These are phyloP conservation scores for Meandrusa payeni DNA, from an alignment of 2,888 invertebrate species.

Conservation along the genomic window DNA sequence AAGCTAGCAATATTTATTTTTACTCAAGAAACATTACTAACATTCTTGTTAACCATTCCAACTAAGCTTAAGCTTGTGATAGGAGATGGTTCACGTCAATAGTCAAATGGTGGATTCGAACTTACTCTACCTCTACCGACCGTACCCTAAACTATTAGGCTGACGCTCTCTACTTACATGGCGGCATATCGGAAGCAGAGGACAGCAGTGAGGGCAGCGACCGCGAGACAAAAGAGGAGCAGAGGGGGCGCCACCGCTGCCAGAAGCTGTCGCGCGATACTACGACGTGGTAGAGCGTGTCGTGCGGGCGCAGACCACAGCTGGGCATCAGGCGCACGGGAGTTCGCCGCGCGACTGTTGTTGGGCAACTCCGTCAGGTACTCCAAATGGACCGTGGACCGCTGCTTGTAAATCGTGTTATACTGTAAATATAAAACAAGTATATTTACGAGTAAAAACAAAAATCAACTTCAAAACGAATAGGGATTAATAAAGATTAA, in stretches of 20 bases:
- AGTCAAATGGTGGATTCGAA: too few relatives aligned
- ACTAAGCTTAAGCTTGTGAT: too few relatives aligned
- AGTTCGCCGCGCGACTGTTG: conserved; percentile 37
- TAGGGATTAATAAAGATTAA: too few relatives aligned
- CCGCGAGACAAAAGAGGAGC: conserved; percentile 83
- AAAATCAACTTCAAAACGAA: too few relatives aligned
- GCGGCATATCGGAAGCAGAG: conserved; percentile 89
- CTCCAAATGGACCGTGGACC: conserved; percentile 54
- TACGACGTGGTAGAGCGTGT: conserved; percentile 83
- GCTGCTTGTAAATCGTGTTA: conserved; percentile 63
- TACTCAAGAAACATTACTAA: too few relatives aligned
- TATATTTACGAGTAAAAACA: too few relatives aligned
- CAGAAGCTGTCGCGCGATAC: conserved; percentile 85
- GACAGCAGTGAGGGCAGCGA: conserved; percentile 85
- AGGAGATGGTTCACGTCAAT: too few relatives aligned
- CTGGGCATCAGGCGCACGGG: conserved; percentile 36
- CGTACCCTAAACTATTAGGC: too few relatives aligned
- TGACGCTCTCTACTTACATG: conserved; percentile 90
- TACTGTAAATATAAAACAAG: conserved; percentile 51
- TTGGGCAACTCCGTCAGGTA: conserved; percentile 53
- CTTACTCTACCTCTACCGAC: too few relatives aligned
- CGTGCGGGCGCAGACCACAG: conserved; percentile 85
- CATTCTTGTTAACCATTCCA: too few relatives aligned
- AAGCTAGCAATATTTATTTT: too few relatives aligned
- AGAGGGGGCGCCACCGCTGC: conserved; percentile 87